Conservation (phyloP, 2,888 invertebrate species). For the Caenorhabditis angaria region DNA sequence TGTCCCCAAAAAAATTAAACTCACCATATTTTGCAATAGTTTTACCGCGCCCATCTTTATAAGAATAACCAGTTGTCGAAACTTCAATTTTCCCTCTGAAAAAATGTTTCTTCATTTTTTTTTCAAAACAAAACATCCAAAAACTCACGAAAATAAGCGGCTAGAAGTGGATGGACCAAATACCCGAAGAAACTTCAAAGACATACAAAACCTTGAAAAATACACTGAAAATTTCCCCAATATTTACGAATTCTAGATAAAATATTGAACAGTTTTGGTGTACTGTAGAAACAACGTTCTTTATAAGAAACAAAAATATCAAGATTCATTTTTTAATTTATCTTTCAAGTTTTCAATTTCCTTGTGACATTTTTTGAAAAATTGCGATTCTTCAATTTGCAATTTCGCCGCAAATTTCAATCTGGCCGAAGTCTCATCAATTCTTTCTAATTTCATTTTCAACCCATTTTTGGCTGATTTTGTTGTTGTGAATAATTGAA, state of each 20-base stretch:
- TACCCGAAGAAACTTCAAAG: neutral
- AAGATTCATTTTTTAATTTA: neutral
- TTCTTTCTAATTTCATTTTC: conserved; percentile 12
- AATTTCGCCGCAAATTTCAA: too few species aligned
- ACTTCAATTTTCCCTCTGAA: conserved; percentile 24
- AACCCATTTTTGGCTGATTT: conserved; percentile 8
- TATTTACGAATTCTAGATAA: too few species aligned
- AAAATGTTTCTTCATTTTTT: neutral
- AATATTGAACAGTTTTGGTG: too few species aligned
- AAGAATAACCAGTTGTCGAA: conserved; percentile 34
- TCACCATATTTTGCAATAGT: conserved; percentile 28
- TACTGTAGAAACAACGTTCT: neutral
- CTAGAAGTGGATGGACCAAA: neutral
- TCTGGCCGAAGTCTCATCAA: neutral
- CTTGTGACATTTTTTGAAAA: neutral
- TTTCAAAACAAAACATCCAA: neutral
- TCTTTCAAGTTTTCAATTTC: conserved; percentile 4
- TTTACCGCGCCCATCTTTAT: conserved; percentile 16
- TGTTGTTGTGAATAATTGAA: conserved; percentile 4
- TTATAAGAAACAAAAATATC: neutral
- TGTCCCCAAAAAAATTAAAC: too few species aligned
- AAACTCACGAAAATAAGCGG: neutral
- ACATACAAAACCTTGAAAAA: neutral
- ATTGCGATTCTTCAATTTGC: neutral
- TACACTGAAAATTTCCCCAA: too few species aligned